Percentiles rank a stretch among this genome's conserved stretches.
phyloP scores from a whole-genome alignment of 2,113 vertebrate genomes.

The Vanacampus margaritifer region DNA sequence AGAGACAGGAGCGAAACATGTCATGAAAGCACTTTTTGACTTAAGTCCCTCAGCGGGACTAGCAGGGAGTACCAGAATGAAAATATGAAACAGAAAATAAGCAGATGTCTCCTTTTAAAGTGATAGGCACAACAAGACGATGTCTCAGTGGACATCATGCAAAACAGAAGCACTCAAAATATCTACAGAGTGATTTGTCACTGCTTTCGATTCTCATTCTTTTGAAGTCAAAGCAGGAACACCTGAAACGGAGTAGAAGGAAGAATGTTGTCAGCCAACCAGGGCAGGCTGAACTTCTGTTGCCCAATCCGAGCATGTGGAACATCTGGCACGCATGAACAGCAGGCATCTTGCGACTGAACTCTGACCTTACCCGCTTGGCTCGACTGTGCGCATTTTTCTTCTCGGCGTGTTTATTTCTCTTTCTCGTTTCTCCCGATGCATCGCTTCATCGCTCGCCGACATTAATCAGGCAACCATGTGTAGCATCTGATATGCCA shows the following conservation, averaged over 20 bases:
- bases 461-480: constrained; percentile 5
- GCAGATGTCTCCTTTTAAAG: background rate
- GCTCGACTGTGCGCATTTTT: constrained; percentile 11
- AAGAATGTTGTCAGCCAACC: constrained; percentile 42
- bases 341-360: constrained; percentile 32
- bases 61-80: background rate
- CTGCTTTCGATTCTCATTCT: background rate
- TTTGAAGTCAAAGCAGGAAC: constrained; percentile 23
- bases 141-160: constrained; percentile 33
- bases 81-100: background rate
- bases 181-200: background rate
- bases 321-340: constrained; percentile 57
- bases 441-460: background rate
- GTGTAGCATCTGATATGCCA: constrained; percentile 12
- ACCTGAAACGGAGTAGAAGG: constrained; percentile 31
- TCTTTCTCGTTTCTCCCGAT: background rate
- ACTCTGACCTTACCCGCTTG: constrained; percentile 47
- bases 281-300: constrained; percentile 48
- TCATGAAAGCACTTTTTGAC: background rate
- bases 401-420: background rate
- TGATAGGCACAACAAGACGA: constrained; percentile 7
- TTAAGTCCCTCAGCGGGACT: background rate
- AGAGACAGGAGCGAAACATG: background rate
- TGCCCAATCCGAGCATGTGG: constrained; percentile 49
- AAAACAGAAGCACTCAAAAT: background rate